These are phyloP conservation scores for Dryobotodes eremita DNA, from an alignment of 2,888 invertebrate genomes.

Conservation along the genomic window DNA sequence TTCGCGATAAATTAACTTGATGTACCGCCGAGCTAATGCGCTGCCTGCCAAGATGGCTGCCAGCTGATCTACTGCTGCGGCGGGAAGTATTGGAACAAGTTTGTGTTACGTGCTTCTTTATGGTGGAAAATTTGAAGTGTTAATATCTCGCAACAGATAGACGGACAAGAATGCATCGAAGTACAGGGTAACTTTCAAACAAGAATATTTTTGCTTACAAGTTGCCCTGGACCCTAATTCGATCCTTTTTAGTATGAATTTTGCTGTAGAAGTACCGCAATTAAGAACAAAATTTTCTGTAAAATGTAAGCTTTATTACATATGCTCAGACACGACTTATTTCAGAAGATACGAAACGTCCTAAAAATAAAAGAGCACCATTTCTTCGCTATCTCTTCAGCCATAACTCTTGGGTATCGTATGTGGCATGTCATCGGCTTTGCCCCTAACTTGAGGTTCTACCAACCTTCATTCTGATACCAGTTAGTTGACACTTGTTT, in stretches of 20 bases:
- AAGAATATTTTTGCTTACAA: no score
- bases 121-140: neutral
- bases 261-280: neutral
- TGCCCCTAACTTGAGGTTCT: neutral
- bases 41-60: conserved; percentile 35
- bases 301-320: neutral
- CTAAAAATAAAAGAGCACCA: neutral
- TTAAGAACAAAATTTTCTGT: neutral
- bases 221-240: neutral
- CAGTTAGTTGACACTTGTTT: neutral
- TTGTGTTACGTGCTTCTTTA: neutral
- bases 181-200: neutral
- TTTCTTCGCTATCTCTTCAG: conserved; percentile 16
- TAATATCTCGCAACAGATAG: neutral
- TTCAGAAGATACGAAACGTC: neutral
- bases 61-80: conserved; percentile 28
- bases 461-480: conserved; percentile 8
- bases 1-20: conserved; percentile 65
- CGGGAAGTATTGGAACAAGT: conserved; percentile 21
- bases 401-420: conserved; percentile 39
- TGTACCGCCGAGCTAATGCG: conserved; percentile 56
- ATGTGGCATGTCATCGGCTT: conserved; percentile 10
- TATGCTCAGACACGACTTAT: neutral
- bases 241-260: neutral
- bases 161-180: neutral